These are phyloP conservation scores for Melanostoma scalare DNA, from an alignment of 2,888 invertebrate genomes.

Conservation along the genomic window DNA sequence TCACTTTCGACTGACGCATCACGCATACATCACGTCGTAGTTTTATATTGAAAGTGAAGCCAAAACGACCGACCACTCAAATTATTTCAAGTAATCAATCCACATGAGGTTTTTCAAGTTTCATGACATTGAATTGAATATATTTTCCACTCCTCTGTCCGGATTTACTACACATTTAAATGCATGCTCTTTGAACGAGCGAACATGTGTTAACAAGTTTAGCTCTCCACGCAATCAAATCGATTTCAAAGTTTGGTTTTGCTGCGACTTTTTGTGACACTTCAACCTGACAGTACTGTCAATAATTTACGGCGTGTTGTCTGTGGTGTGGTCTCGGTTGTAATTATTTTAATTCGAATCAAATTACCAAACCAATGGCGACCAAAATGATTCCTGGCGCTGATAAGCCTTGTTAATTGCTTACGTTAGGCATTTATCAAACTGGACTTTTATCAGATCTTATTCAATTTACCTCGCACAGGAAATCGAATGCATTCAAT, in stretches of 20 bases:
- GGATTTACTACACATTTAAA: not conserved
- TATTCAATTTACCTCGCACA: constrained; percentile 4
- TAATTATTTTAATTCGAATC: constrained; percentile 39
- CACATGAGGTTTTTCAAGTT: not conserved
- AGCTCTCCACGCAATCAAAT: constrained; percentile 8
- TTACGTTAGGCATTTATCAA: constrained; percentile 40
- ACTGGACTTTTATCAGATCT: constrained; percentile 26
- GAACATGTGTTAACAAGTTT: constrained; percentile 27
- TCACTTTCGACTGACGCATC: too few relatives aligned
- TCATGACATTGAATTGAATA: not conserved
- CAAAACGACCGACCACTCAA: too few relatives aligned
- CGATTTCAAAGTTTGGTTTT: not conserved
- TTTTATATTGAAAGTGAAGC: too few relatives aligned
- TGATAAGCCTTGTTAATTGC: constrained; percentile 47
- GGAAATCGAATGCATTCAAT: constrained; percentile 22
- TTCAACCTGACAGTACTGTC: constrained; percentile 32
- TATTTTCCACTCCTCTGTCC: not conserved
- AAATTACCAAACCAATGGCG: constrained; percentile 32
- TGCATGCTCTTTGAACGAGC: not conserved
- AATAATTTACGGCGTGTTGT: constrained; percentile 27
- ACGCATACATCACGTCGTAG: too few relatives aligned
- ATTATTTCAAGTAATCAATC: too few relatives aligned
- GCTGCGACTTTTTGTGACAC: constrained; percentile 9
- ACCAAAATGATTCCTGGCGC: constrained; percentile 36
- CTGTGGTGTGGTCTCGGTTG: not conserved